These are phyloP conservation scores for Allacma fusca DNA, from an alignment of 2,888 invertebrate genomes.

Conservation along the genomic window DNA sequence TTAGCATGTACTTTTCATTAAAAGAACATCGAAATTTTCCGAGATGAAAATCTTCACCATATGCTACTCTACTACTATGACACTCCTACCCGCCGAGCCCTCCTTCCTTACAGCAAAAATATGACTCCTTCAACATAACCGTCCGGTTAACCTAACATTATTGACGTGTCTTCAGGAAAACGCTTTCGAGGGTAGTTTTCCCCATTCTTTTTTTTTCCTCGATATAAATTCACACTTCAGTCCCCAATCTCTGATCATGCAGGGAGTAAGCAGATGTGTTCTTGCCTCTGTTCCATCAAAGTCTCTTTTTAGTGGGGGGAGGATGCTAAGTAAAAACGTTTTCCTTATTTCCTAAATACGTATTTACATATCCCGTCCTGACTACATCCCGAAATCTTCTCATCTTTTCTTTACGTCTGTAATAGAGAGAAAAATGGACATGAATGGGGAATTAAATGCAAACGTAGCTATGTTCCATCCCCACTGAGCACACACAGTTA, in stretches of 20 bases:
- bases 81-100: too few relatives aligned
- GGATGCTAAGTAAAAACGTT: not conserved
- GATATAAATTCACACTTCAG: not conserved
- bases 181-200: not conserved
- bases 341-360: too few relatives aligned
- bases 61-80: not conserved
- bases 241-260: not conserved
- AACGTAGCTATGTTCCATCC: not conserved
- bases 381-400: too few relatives aligned
- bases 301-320: not conserved
- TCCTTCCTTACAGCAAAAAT: not conserved
- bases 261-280: not conserved
- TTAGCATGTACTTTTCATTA: constrained; percentile 1
- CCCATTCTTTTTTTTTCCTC: not conserved
- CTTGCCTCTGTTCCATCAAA: not conserved
- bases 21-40: constrained; percentile 1
- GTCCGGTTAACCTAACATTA: not conserved
- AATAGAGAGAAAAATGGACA: too few relatives aligned
- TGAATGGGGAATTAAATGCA: not conserved
- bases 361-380: too few relatives aligned
- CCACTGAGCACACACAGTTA: not conserved
- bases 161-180: not conserved
- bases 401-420: too few relatives aligned
- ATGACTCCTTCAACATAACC: not conserved
- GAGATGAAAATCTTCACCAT: constrained; percentile 11